phyloP scores from a whole-genome alignment of 2,888 invertebrate species.

The Sialis lutaria region DNA sequence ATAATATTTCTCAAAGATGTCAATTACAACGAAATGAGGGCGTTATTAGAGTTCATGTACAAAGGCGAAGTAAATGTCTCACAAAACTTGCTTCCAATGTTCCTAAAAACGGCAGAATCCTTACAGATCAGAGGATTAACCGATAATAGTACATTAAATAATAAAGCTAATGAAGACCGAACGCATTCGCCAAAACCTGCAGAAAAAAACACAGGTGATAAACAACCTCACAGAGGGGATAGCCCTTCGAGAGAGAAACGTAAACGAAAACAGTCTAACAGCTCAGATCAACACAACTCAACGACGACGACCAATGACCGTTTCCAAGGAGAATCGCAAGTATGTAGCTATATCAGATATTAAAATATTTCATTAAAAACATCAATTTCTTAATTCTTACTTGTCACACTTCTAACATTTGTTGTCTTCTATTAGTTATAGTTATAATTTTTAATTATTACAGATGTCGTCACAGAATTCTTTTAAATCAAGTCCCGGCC shows the following conservation, averaged over 20 bases:
- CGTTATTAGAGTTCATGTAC: conserved; percentile 84
- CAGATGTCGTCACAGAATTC: conserved; percentile 43
- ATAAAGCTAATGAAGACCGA: conserved; percentile 15
- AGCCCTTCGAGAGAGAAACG: conserved; percentile 32
- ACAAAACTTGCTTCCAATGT: conserved; percentile 77
- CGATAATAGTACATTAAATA: conserved; percentile 54
- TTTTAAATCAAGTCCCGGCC: conserved; percentile 41
- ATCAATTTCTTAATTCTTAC: neutral
- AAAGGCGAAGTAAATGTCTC: conserved; percentile 84
- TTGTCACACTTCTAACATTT: conserved; percentile 2
- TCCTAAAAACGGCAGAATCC: conserved; percentile 82
- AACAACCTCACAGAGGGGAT: conserved; percentile 11
- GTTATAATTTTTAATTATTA: conserved; percentile 12
- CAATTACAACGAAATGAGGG: conserved; percentile 75
- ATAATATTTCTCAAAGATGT: conserved; percentile 89
- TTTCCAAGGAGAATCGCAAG: conserved; percentile 50
- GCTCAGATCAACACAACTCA: conserved; percentile 32
- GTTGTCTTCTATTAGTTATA: neutral
- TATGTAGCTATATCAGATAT: conserved; percentile 17
- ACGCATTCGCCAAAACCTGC: conserved; percentile 8
- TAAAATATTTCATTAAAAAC: neutral
- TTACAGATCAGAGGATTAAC: conserved; percentile 79
- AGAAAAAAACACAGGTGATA: conserved; percentile 18
- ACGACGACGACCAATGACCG: conserved; percentile 43
- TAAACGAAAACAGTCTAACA: conserved; percentile 47